phyloP scores from a whole-genome alignment of 2,888 invertebrate genomes.

The Perithous albicinctus region DNA sequence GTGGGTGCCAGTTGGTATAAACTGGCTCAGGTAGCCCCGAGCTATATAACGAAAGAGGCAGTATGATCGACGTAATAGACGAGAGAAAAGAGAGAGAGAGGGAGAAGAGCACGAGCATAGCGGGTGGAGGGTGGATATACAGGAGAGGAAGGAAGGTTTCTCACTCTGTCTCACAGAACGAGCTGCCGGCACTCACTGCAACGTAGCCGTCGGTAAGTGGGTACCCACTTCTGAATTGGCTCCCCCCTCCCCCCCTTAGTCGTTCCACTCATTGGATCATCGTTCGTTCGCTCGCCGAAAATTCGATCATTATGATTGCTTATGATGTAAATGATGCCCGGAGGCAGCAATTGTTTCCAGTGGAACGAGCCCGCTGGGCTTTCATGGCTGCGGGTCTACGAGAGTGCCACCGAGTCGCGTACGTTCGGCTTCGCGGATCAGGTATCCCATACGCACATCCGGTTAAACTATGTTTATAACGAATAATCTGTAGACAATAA shows the following conservation, averaged over 20 bases:
- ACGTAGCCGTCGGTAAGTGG: constrained; percentile 81
- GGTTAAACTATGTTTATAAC: background rate
- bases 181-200: constrained; percentile 68
- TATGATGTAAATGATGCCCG: constrained; percentile 88
- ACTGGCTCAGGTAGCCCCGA: constrained; percentile 80
- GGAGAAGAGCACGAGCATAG: constrained; percentile 63
- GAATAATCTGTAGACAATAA: background rate
- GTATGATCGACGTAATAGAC: constrained; percentile 43
- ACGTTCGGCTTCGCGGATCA: constrained; percentile 49
- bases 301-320: constrained; percentile 85
- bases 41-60: constrained; percentile 75
- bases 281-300: constrained; percentile 83
- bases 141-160: constrained; percentile 74
- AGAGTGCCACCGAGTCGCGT: constrained; percentile 45
- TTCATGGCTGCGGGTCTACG: constrained; percentile 67
- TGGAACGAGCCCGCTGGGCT: constrained; percentile 77
- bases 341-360: constrained; percentile 85
- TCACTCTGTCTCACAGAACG: constrained; percentile 60
- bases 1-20: constrained; percentile 79
- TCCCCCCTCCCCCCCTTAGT: constrained; percentile 79
- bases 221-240: constrained; percentile 84
- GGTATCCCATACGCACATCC: constrained; percentile 15
- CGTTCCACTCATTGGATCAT: constrained; percentile 85
- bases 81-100: constrained; percentile 50
- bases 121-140: constrained; percentile 74